A percentile compares a stretch with the other conserved stretches of the same genome.
phyloP scores from a whole-genome alignment of 2,888 invertebrate species.

The Perizoma flavofasciatum region DNA sequence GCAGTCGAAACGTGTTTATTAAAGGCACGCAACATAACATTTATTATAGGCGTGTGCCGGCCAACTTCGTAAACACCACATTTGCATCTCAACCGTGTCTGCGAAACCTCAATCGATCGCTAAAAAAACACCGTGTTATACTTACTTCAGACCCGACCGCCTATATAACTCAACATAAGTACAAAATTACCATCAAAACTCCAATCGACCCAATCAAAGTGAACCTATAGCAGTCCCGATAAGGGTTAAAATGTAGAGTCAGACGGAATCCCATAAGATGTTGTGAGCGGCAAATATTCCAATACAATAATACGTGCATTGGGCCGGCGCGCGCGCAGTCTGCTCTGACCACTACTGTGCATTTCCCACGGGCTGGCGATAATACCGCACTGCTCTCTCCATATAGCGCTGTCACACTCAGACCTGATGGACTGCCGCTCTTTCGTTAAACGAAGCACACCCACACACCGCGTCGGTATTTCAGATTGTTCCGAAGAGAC shows the following conservation, averaged over 20 bases:
- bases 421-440: conserved; percentile 81
- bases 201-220: conserved; percentile 37
- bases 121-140: conserved; percentile 80
- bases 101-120: conserved; percentile 81
- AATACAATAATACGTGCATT: conserved; percentile 83
- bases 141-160: conserved; percentile 64
- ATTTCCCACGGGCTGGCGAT: conserved; percentile 82
- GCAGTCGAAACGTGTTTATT: conserved; percentile 60
- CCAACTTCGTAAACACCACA: conserved; percentile 73
- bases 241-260: conserved; percentile 39
- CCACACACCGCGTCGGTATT: conserved; percentile 82
- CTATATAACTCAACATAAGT: conserved; percentile 55
- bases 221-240: conserved; percentile 45
- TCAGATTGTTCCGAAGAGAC: conserved; percentile 78
- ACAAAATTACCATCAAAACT: conserved; percentile 43
- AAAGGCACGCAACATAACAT: conserved; percentile 56
- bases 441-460: conserved; percentile 83
- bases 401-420: conserved; percentile 64
- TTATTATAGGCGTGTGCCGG: conserved; percentile 75
- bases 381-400: conserved; percentile 56
- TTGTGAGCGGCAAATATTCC: conserved; percentile 65
- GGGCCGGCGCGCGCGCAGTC: conserved; percentile 83
- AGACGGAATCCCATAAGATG: conserved; percentile 54
- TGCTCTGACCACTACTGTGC: conserved; percentile 84
- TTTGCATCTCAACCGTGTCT: conserved; percentile 76